Conservation (phyloP, 2,888 invertebrate species). For the Drosophila pseudotakahashii region DNA sequence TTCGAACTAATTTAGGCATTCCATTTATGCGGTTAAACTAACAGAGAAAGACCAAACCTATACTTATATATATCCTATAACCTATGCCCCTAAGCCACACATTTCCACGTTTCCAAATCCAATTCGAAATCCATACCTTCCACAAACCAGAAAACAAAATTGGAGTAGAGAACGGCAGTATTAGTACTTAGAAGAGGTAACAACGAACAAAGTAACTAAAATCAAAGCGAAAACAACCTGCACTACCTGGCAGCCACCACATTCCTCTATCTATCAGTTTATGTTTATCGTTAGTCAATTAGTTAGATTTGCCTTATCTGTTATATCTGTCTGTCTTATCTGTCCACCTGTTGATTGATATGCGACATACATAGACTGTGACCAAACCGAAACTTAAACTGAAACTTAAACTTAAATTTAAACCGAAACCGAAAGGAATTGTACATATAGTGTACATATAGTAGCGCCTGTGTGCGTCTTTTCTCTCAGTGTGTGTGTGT, state of each 20-base stretch:
- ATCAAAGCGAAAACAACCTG: not conserved
- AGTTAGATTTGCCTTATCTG: slow-evolving; percentile 8
- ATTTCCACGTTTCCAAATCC: not conserved
- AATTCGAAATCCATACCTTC: slow-evolving; percentile 2
- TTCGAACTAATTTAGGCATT: slow-evolving; percentile 56
- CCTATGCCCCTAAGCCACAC: slow-evolving; percentile 7
- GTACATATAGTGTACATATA: slow-evolving; percentile 22
- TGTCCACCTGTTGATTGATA: slow-evolving; percentile 15
- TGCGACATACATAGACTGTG: slow-evolving; percentile 21
- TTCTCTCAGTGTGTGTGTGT: slow-evolving; percentile 7
- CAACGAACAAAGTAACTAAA: slow-evolving; percentile 13
- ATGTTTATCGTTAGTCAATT: not conserved
- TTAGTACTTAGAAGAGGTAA: slow-evolving; percentile 46
- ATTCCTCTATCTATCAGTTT: slow-evolving; percentile 28
- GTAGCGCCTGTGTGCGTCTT: slow-evolving; percentile 5
- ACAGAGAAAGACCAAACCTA: slow-evolving; percentile 19
- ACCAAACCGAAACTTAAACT: slow-evolving; percentile 13
- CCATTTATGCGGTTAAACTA: slow-evolving; percentile 36
- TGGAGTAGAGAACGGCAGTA: slow-evolving; percentile 34
- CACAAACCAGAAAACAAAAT: not conserved
- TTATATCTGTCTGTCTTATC: slow-evolving; percentile 11
- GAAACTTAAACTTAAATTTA: slow-evolving; percentile 10
- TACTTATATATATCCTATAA: slow-evolving; percentile 5
- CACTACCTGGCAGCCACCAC: slow-evolving; percentile 10
- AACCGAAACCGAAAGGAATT: slow-evolving; percentile 22